Evolutionary conservation across 2,113 vertebrate species (phyloP).

Genomic region (Cyprinodon tularosa): DNA sequence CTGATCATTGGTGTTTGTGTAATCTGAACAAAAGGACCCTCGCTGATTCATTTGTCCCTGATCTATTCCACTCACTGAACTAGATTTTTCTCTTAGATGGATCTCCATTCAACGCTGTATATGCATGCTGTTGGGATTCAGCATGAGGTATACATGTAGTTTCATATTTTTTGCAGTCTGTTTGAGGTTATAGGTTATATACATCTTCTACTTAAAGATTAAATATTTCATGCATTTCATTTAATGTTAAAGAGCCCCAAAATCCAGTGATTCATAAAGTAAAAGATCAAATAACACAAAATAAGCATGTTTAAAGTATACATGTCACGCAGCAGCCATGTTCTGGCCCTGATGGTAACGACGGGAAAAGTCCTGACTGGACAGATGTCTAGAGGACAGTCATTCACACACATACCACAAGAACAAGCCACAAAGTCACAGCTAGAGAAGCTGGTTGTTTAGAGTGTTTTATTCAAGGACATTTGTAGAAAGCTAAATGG

Average conservation of each 20-base stretch:
- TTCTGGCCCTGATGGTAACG: too few species aligned
- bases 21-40: conserved; percentile 4
- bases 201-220: background rate
- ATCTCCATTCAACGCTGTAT: background rate
- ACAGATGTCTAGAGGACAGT: too few species aligned
- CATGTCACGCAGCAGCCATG: background rate
- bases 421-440: too few species aligned
- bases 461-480: background rate
- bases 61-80: conserved; percentile 5
- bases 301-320: background rate
- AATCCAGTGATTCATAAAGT: background rate
- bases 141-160: background rate
- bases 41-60: background rate
- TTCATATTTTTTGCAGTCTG: background rate
- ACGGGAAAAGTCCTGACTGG: too few species aligned
- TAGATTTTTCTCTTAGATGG: background rate
- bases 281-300: background rate
- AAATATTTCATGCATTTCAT: background rate
- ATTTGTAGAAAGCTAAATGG: background rate
- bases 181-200: background rate
- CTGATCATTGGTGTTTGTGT: conserved; percentile 15
- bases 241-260: background rate
- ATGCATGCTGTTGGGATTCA: conserved; percentile 1
- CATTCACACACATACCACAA: too few species aligned
- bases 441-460: too few species aligned